These are phyloP conservation scores for Neria commutata DNA, from an alignment of 2,888 invertebrate species.

Conservation along the genomic window DNA sequence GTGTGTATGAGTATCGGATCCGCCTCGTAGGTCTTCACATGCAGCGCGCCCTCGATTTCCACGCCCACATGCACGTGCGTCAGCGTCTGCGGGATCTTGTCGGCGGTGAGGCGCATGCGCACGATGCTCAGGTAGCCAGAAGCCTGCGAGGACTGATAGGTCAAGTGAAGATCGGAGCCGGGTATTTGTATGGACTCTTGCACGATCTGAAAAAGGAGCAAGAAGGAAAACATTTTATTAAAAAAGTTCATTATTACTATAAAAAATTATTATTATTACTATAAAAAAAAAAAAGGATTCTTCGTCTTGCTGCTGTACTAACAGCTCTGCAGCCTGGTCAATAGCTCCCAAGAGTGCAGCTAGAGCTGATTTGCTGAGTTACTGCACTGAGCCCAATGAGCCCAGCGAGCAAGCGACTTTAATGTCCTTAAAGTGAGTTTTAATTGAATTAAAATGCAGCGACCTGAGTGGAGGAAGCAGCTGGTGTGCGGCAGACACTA, in stretches of 20 bases:
- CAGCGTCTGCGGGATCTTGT: slow-evolving; percentile 78
- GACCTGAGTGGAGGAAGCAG: slow-evolving; percentile 47
- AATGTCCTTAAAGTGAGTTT: slow-evolving; percentile 56
- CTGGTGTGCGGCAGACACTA: slow-evolving; percentile 41
- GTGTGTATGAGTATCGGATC: slow-evolving; percentile 94
- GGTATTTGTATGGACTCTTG: slow-evolving; percentile 95
- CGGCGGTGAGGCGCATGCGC: slow-evolving; percentile 84
- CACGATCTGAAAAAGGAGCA: slow-evolving; percentile 73
- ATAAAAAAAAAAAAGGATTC: neutral
- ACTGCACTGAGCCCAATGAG: too few species aligned
- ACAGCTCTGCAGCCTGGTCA: slow-evolving; percentile 22
- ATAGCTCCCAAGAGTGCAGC: slow-evolving; percentile 33
- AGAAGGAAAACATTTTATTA: slow-evolving; percentile 18
- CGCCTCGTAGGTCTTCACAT: slow-evolving; percentile 93
- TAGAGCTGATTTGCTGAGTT: too few species aligned
- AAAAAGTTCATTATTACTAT: neutral
- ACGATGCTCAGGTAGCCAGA: slow-evolving; percentile 94
- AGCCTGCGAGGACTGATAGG: slow-evolving; percentile 95
- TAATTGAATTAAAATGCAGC: slow-evolving; percentile 57
- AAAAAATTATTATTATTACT: too few species aligned
- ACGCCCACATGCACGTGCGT: slow-evolving; percentile 90
- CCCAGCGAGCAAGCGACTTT: slow-evolving; percentile 43
- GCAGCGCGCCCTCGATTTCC: slow-evolving; percentile 90
- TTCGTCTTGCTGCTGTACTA: neutral
- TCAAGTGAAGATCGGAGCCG: slow-evolving; percentile 89